Conservation (phyloP, 2,888 invertebrate species). For the Eulithis testata region DNA sequence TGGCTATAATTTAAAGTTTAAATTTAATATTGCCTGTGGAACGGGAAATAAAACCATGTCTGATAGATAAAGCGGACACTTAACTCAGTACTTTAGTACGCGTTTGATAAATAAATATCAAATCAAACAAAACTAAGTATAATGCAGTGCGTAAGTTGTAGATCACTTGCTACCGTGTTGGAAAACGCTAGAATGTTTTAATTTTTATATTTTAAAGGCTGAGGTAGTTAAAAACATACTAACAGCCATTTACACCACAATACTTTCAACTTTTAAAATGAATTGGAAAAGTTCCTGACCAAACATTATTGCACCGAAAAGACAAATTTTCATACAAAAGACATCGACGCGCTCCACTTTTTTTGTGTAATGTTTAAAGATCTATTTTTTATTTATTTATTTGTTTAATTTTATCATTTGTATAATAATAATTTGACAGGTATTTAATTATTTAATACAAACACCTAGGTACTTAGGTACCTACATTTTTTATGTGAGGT, state of each 20-base stretch:
- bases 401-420: not conserved
- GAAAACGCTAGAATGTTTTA: no score
- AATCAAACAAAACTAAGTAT: constrained; percentile 7
- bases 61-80: constrained; percentile 32
- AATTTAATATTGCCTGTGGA: constrained; percentile 47
- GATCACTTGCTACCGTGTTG: no score
- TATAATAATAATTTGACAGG: no score
- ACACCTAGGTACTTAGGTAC: no score
- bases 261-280: no score
- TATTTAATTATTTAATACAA: no score
- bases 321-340: constrained; percentile 20
- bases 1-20: constrained; percentile 45
- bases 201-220: no score
- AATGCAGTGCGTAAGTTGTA: not conserved
- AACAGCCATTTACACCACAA: no score
- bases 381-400: no score
- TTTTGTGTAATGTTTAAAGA: not conserved
- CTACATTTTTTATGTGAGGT: no score
- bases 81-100: constrained; percentile 24
- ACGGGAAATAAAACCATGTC: constrained; percentile 45
- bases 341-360: constrained; percentile 27
- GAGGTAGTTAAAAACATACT: no score
- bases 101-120: constrained; percentile 24
- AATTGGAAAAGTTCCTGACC: no score
- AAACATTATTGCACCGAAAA: constrained; percentile 9